Evolutionary conservation across 2,888 invertebrate species (phyloP).

Genomic region (Phaedon cochleariae): DNA sequence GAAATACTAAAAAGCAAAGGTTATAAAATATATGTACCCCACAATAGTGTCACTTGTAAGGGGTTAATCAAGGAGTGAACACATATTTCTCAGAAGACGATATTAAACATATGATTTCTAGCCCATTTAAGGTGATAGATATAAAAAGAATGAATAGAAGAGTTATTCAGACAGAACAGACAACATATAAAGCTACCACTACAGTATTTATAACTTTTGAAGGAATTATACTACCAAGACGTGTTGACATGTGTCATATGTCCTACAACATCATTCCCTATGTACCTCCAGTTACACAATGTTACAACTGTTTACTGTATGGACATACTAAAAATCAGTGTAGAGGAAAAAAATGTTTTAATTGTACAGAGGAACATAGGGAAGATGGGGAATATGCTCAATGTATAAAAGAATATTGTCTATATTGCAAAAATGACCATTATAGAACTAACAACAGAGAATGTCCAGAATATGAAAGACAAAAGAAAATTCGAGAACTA

Average conservation of each 20-base stretch:
- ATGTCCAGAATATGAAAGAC: constrained; percentile 3
- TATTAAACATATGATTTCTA: not conserved
- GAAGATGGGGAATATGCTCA: not conserved
- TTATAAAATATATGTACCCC: not conserved
- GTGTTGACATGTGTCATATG: not conserved
- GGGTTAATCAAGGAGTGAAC: not conserved
- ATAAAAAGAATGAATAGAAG: not conserved
- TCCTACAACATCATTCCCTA: not conserved
- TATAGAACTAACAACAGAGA: not conserved
- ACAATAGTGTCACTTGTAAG: not conserved
- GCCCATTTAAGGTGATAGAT: not conserved
- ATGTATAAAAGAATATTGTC: not conserved
- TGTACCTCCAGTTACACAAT: not conserved
- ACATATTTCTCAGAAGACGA: not conserved
- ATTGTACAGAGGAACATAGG: not conserved
- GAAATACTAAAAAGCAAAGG: not conserved
- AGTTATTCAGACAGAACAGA: not conserved
- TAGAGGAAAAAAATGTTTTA: not conserved
- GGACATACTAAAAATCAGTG: not conserved
- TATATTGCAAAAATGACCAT: not conserved
- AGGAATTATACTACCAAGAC: not conserved
- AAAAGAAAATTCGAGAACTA: constrained; percentile 1
- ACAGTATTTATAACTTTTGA: not conserved
- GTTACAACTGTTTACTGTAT: not conserved
- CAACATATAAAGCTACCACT: not conserved